Conservation (phyloP, 2,113 vertebrate genomes). For the Seriola dumerili region DNA sequence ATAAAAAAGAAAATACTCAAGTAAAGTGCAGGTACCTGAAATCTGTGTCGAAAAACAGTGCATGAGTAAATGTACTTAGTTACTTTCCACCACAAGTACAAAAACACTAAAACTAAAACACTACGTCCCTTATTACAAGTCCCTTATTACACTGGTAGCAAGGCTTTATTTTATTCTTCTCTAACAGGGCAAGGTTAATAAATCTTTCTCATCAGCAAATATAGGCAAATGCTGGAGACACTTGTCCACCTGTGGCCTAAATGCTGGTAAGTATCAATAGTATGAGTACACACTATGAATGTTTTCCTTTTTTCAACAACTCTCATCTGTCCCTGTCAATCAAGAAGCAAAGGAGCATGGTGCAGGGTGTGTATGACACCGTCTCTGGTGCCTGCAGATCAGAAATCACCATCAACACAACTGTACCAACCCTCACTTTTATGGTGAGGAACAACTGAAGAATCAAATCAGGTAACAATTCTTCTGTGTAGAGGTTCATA, state of each 20-base stretch:
- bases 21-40: too few species aligned
- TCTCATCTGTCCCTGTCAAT: slow-evolving; percentile 83
- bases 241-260: not conserved
- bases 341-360: slow-evolving; percentile 50
- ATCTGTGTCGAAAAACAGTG: too few species aligned
- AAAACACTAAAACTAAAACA: too few species aligned
- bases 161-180: not conserved
- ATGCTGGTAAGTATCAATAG: slow-evolving; percentile 8
- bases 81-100: too few species aligned
- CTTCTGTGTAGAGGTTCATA: not conserved
- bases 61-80: too few species aligned
- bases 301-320: slow-evolving; percentile 52
- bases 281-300: slow-evolving; percentile 9
- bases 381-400: slow-evolving; percentile 26
- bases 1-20: too few species aligned
- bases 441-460: not conserved
- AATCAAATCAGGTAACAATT: slow-evolving; percentile 52
- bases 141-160: too few species aligned
- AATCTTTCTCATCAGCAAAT: not conserved
- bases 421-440: not conserved
- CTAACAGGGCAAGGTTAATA: too few species aligned
- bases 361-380: slow-evolving; percentile 38
- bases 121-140: too few species aligned
- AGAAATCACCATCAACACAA: slow-evolving; percentile 30
- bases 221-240: not conserved